Percentiles rank a stretch among this genome's conserved stretches.
These are phyloP conservation scores for Dermochelys coriacea DNA, from an alignment of 2,797 vertebrate species.

Conservation along the genomic window DNA sequence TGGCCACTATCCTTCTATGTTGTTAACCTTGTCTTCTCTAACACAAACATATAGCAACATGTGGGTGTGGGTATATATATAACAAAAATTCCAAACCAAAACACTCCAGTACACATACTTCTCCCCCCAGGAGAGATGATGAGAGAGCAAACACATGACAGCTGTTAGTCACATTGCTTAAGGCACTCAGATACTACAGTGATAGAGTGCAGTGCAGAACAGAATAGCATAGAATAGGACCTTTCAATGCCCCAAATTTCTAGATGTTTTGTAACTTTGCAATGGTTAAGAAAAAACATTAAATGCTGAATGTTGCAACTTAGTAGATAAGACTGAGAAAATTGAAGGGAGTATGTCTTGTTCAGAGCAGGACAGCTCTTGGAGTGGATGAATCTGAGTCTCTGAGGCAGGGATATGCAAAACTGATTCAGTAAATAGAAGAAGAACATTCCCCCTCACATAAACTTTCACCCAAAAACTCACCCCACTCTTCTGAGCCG, in stretches of 20 bases:
- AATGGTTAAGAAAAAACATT: not conserved
- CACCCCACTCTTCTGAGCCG: not conserved
- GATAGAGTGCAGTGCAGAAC: accelerated
- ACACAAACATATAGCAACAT: not conserved
- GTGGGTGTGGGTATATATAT: not conserved
- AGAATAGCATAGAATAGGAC: not conserved
- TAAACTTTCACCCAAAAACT: not conserved
- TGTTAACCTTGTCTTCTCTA: not conserved
- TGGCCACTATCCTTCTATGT: not conserved
- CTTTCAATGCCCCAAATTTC: not conserved
- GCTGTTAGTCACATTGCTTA: not conserved
- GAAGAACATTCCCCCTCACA: not conserved
- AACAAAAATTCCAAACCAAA: not conserved
- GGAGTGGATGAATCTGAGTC: not conserved
- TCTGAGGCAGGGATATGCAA: not conserved
- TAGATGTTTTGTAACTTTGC: not conserved
- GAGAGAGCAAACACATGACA: not conserved
- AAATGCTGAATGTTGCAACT: not conserved
- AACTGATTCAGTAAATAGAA: not conserved
- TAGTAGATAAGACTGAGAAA: not conserved
- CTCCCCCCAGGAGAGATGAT: not conserved
- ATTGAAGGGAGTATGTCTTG: not conserved
- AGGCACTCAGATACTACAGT: not conserved
- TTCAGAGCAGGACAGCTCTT: not conserved
- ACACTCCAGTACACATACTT: not conserved